Conservation (phyloP, 2,113 vertebrate genomes). For the Gulo gulo region DNA sequence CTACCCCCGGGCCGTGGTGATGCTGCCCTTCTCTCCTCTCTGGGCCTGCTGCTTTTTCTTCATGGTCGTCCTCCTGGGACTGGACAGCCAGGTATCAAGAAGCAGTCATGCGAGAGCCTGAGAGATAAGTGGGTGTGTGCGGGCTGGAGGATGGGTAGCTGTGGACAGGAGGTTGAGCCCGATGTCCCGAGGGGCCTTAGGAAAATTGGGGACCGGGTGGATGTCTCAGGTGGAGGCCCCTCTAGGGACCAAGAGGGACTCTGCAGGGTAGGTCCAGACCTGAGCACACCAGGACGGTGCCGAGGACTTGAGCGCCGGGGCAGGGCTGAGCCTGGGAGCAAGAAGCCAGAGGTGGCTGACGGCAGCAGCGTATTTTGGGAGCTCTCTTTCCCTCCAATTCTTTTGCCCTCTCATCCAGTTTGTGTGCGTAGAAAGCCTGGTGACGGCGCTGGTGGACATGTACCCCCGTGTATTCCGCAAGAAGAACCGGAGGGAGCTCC, state of each 20-base stretch:
- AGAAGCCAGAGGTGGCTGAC: background rate
- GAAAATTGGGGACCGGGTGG: background rate
- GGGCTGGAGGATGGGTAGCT: background rate
- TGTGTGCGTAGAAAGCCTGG: slow-evolving; percentile 93
- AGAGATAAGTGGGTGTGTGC: background rate
- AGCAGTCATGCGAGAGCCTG: background rate
- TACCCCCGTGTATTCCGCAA: slow-evolving; percentile 90
- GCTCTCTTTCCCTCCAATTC: background rate
- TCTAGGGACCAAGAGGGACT: background rate
- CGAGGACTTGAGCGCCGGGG: background rate
- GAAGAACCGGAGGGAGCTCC: slow-evolving; percentile 91
- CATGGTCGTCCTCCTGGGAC: slow-evolving; percentile 94
- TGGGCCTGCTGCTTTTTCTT: slow-evolving; percentile 97
- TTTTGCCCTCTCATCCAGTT: slow-evolving; percentile 83
- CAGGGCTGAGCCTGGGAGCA: accelerated
- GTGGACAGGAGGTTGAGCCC: accelerated
- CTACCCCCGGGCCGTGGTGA: slow-evolving; percentile 96
- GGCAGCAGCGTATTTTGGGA: background rate
- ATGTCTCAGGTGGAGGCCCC: background rate
- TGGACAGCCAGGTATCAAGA: slow-evolving; percentile 93
- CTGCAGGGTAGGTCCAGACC: background rate
- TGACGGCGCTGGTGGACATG: slow-evolving; percentile 94
- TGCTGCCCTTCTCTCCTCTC: slow-evolving; percentile 95
- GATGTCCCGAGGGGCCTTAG: background rate
- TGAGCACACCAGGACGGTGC: background rate